Evolutionary conservation across 2,113 vertebrate genomes (phyloP).

Genomic region (Nyctereutes procyonoides): DNA sequence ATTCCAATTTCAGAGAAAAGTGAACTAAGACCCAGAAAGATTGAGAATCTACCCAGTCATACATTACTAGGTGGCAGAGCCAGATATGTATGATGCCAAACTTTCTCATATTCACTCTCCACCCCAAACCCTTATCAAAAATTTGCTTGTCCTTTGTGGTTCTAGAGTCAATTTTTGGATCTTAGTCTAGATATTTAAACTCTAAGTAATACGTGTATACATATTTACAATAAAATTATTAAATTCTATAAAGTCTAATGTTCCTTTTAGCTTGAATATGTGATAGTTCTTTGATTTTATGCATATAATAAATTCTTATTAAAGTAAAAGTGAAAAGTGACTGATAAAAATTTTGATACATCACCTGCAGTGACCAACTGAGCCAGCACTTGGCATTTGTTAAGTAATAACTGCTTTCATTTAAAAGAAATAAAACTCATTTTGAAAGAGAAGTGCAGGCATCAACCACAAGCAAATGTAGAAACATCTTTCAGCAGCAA

Average conservation of each 20-base stretch:
- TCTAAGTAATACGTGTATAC: background rate
- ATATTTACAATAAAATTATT: background rate
- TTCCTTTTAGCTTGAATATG: background rate
- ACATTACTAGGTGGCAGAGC: background rate
- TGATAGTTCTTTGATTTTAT: background rate
- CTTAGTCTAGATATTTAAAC: background rate
- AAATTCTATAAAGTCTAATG: background rate
- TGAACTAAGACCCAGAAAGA: background rate
- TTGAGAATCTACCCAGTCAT: background rate
- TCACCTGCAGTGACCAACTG: background rate
- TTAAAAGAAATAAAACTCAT: background rate
- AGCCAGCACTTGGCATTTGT: background rate
- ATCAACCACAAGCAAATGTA: background rate
- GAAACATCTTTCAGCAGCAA: background rate
- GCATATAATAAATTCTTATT: background rate
- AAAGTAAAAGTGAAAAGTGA: background rate
- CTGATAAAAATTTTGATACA: background rate
- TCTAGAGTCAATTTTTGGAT: background rate
- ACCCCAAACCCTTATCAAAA: background rate
- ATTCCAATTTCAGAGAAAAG: background rate
- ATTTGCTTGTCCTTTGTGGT: background rate
- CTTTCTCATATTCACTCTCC: background rate
- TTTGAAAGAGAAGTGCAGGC: background rate
- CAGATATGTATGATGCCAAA: background rate
- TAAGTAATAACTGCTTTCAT: background rate